phyloP scores from a whole-genome alignment of 2,113 vertebrate species.

The Paramisgurnus dabryanus region DNA sequence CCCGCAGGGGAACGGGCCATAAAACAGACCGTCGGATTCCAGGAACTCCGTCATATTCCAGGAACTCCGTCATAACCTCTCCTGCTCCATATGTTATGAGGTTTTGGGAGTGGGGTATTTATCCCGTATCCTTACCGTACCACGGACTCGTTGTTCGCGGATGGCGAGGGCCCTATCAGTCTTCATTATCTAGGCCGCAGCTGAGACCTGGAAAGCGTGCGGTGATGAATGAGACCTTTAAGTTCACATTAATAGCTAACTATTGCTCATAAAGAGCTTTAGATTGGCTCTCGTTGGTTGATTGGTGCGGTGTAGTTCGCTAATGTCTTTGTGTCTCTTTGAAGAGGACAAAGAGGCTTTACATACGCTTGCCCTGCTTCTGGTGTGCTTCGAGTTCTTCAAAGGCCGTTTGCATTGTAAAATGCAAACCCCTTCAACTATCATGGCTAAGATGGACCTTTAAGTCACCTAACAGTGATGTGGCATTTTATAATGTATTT shows the following conservation, averaged over 20 bases:
- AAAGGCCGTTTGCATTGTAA: not conserved
- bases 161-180: constrained; percentile 35
- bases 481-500: too few relatives aligned
- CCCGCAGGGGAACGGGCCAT: constrained; percentile 35
- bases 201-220: constrained; percentile 43
- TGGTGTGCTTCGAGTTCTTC: constrained; percentile 35
- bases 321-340: constrained; percentile 36
- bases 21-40: constrained; percentile 20
- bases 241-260: constrained; percentile 56
- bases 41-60: constrained; percentile 1
- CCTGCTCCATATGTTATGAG: constrained; percentile 38
- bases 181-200: constrained; percentile 52
- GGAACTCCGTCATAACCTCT: constrained; percentile 9
- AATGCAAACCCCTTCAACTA: constrained; percentile 7
- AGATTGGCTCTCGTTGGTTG: constrained; percentile 36
- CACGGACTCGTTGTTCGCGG: constrained; percentile 1
- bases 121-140: constrained; percentile 13
- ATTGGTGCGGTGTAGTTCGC: constrained; percentile 36
- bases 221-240: constrained; percentile 57
- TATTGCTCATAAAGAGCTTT: constrained; percentile 48
- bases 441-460: not conserved
- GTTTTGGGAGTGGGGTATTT: constrained; percentile 30
- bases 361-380: not conserved
- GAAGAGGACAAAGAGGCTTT: not conserved
- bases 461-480: too few relatives aligned